These are phyloP conservation scores for Calypte anna DNA, from an alignment of 2,113 vertebrate genomes.

Conservation along the genomic window DNA sequence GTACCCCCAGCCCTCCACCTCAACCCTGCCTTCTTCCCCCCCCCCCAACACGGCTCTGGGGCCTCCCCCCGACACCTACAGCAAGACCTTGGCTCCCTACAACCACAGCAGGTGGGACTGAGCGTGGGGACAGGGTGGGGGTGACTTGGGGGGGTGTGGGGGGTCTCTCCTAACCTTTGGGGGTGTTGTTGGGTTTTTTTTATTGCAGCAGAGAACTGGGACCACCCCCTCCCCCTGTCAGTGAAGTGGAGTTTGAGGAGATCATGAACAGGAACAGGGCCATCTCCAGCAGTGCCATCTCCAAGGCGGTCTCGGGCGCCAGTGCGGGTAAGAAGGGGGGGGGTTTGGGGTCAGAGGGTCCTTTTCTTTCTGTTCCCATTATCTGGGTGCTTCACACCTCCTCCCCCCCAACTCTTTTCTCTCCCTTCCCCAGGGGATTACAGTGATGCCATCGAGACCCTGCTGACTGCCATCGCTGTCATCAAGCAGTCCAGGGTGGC, in stretches of 20 bases:
- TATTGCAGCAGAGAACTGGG: constrained; percentile 77
- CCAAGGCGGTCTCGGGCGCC: constrained; percentile 92
- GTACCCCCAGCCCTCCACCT: constrained; percentile 84
- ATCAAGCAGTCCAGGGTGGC: constrained; percentile 95
- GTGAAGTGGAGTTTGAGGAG: constrained; percentile 89
- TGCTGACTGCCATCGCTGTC: constrained; percentile 92
- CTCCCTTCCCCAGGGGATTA: constrained; percentile 81
- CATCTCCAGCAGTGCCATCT: constrained; percentile 94
- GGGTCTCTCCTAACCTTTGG: no score
- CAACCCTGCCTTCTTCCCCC: constrained; percentile 89
- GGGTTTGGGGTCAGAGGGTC: no score
- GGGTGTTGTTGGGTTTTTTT: background rate
- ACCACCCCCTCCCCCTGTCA: constrained; percentile 63
- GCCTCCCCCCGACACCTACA: constrained; percentile 76
- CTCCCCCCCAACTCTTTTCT: no score
- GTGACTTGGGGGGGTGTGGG: background rate
- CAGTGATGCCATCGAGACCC: constrained; percentile 90
- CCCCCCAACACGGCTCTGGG: constrained; percentile 76
- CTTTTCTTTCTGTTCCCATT: no score
- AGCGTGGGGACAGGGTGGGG: rapidly evolving
- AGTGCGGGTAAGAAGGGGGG: constrained; percentile 82
- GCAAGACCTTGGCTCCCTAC: constrained; percentile 81
- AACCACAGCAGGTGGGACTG: constrained; percentile 83
- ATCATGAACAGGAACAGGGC: constrained; percentile 94
- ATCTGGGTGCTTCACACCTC: no score